Base-by-base conservation (phyloP, 1,140 invertebrate species). In the Gyrodactylus bullatarudis region DNA sequence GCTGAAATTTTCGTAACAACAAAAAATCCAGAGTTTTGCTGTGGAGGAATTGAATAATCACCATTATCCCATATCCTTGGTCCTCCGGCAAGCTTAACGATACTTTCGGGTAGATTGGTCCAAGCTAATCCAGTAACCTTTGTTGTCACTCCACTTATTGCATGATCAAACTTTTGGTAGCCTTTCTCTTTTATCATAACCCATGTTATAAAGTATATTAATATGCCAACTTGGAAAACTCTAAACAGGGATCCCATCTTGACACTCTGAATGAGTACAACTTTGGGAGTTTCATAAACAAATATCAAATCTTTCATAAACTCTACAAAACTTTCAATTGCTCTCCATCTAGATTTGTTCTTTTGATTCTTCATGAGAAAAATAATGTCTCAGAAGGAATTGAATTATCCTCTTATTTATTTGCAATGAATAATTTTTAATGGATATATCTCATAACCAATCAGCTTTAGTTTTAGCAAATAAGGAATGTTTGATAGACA, bases 141-240 rank as follows among this genome's bases (percentile, higher is more conserved):
- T 0, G 82, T 82, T 16, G 83, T 83, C 0, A 83, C 79, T 20
- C 80, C 80, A 76, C 79, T 81, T 68, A 81, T 77, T 19, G 83
- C 78, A 74, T 75, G 75, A 72, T 81, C 80, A 77, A 81, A 79
- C 20, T 83, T 79, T 76, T 84, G 83, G 76, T 84, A 84, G n/a
- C 83, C 83, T 76, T 83, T 83, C 72, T 83, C 80, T 72, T 77
- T 82, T 23, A 83, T 78, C 69, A 84, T 79, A 19, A 80, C 82
- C 78, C 77, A 84, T 25, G 82, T 83, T 75, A 20, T 76, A 77
- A 69, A 73, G 68, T 68, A 70, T 19, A 68, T n/a, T 23, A 74
- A 22, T n/a, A 74, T 69, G n/a, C 23, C 26, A 8, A 74, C 26
- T 68, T 74, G 74, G 20, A 74, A 20, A 1, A 73, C 20, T 16